These are phyloP conservation scores for Myotis vivesi DNA, from an alignment of 2,797 vertebrate genomes.

Conservation along the genomic window DNA sequence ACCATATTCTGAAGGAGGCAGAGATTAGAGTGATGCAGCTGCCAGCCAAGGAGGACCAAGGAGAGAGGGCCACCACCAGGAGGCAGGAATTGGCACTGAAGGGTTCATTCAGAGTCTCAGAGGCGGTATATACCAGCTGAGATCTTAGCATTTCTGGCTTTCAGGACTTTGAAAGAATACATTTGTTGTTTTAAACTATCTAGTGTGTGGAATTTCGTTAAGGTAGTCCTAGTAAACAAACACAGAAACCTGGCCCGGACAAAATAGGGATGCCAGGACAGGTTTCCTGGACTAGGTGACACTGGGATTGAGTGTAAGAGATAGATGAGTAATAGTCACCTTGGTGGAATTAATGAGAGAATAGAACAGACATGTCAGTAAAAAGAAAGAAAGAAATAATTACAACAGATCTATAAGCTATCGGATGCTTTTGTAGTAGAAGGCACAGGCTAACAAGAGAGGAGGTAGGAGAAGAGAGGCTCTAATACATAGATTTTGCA, in stretches of 20 bases:
- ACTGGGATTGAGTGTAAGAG: not conserved
- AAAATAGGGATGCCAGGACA: not conserved
- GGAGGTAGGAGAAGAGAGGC: not conserved
- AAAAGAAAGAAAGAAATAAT: not conserved
- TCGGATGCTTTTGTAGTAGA: not conserved
- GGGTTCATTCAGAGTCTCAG: not conserved
- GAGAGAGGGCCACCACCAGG: not conserved
- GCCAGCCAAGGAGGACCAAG: not conserved
- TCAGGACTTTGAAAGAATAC: not conserved
- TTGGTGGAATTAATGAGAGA: not conserved
- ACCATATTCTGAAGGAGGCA: not conserved
- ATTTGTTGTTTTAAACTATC: not conserved
- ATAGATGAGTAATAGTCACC: not conserved
- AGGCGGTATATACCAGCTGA: not conserved
- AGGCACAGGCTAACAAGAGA: not conserved
- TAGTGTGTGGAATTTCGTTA: not conserved
- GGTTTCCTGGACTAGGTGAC: not conserved
- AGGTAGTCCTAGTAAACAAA: not conserved
- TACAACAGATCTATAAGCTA: not conserved
- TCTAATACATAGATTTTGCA: not conserved
- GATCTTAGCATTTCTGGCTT: not conserved
- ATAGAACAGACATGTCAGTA: not conserved
- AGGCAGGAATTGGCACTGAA: not conserved
- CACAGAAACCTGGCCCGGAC: too few relatives aligned
- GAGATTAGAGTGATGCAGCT: not conserved